Evolutionary conservation across 1,140 invertebrate genomes (phyloP), one percentile per base, ranked within the genome.

Genomic region (Pinna nobilis): DNA sequence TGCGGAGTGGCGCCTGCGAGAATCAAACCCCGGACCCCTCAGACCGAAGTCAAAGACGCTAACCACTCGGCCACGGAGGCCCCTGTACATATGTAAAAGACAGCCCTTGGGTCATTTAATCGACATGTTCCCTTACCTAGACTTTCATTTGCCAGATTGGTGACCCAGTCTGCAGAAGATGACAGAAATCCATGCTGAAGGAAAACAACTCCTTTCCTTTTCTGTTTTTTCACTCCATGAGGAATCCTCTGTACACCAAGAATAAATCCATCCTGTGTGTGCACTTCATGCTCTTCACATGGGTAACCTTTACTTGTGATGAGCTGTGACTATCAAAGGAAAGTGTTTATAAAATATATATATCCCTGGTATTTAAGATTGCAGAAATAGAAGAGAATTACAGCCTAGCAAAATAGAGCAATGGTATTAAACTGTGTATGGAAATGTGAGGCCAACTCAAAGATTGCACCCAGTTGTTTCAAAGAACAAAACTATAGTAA

Each of bases 101-200:
- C 41, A 47, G 41, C 20, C 20, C 41, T 18, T 47, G 15, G 15
- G 20, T 20, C 1, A 47, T 15, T 53, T 53, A 23, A 28, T 32
- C 11, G n/a, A 18, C 20, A 37, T 23, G n/a, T 41, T 18, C 15
- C 20, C 20, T 64, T 75, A 75, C 82, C 84, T 39, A 87, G 73
- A 61, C 79, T 82, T 35, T 86, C 77, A 65, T 86, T 81, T 18
- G 75, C 77, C 13, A 81, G 39, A 70, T 87, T 87, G 25, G 77
- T 71, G 1, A 85, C 70, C 79, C 81, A 87, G 13, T 80, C 77
- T 6, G 83, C 72, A 1, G 81, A 59, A 20, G 73, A 68, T 47
- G 78, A 79, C 7, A 87, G 68, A 0, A 87, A 50, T 15, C 85
- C 86, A 76, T 87, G 86, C 44, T 84, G 84, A 9, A 87, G 51